Base-by-base conservation (phyloP, 2,113 vertebrate species). In the Platycercus adscitus region DNA sequence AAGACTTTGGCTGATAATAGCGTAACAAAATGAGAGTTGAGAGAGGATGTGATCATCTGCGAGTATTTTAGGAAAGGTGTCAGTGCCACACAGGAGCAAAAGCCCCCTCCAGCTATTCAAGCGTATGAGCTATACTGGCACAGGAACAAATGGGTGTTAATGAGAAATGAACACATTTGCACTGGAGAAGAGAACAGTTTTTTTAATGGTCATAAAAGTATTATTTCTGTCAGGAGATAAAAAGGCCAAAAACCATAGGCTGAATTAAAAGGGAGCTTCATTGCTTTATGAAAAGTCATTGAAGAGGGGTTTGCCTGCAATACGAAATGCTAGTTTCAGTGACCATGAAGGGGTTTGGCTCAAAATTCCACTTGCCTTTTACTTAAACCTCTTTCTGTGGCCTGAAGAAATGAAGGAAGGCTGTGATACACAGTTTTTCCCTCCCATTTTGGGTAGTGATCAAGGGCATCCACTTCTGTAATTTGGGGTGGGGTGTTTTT, bases 91-190 rank as follows among this genome's bases (percentile, higher is more conserved):
- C 39, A 66, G 47, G 78, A 85, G 29, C 13, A 53, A 96, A 94
- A 89, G 70, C 44, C 17, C 47, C 39, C 33, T 37, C 35, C 43
- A 64, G 65, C 61, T 81, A 23, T 81, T 92, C 37, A 37, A 88
- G 49, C 2, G 2, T 93, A 50, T 82, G 89, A 89, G 73, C 65
- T 41, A 7, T 29, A 23, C 31, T 79, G 73, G 83, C 69, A 76
- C 44, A 88, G 76, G 89, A 91, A 89, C 91, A 93, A 85, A 89
- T 58, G 49, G 26, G 16, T 85, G 68, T 88, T 96, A 88, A 94
- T 91, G 66, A 91, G 89, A 78, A 92, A 77, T 25, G 46, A 91
- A 88, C n/a, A 43, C 47, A 10, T 91, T 91, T 72, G 63, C 44
- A 17, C 70, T 52, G 60, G 41, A 10, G 5, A 88, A 49, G 25